Percentiles rank a stretch among this genome's conserved stretches.
phyloP scores from a whole-genome alignment of 92 coral and sea anemone species.

The Nematostella vectensis region DNA sequence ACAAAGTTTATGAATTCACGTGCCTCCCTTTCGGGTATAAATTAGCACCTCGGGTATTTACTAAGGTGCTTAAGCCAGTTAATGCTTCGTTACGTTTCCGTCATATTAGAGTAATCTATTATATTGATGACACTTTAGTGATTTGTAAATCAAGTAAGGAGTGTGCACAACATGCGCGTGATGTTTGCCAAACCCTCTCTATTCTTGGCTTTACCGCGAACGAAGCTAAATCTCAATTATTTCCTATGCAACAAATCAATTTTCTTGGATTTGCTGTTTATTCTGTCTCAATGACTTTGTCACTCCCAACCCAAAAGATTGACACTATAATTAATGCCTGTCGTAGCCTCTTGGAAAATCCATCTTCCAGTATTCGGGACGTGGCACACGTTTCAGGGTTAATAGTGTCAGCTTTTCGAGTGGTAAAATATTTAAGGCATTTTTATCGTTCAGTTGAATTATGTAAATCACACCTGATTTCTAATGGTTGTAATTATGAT shows the following conservation, averaged over 20 bases:
- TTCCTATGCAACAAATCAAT: slow-evolving; percentile 5
- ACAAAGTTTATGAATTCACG: slow-evolving; percentile 24
- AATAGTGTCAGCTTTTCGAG: slow-evolving; percentile 28
- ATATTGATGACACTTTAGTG: slow-evolving; percentile 27
- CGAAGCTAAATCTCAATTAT: background rate
- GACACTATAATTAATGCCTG: slow-evolving; percentile 2
- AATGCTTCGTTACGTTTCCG: slow-evolving; percentile 7
- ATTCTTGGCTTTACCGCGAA: slow-evolving; percentile 2
- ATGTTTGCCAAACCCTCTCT: background rate
- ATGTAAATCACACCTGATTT: slow-evolving; percentile 16
- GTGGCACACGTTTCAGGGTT: slow-evolving; percentile 33
- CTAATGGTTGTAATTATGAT: slow-evolving; percentile 2
- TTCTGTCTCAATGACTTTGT: slow-evolving; percentile 16
- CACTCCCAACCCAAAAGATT: slow-evolving; percentile 14
- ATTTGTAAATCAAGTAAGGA: background rate
- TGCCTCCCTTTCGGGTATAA: slow-evolving; percentile 50
- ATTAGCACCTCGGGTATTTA: slow-evolving; percentile 49
- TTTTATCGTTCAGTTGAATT: slow-evolving; percentile 21
- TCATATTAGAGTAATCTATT: slow-evolving; percentile 16
- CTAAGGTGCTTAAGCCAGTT: slow-evolving; percentile 40
- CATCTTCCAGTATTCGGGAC: slow-evolving; percentile 7
- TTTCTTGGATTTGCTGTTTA: slow-evolving; percentile 25
- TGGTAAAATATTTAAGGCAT: slow-evolving; percentile 9
- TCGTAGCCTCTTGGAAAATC: background rate
- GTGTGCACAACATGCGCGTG: background rate